phyloP scores from a whole-genome alignment of 2,888 invertebrate species.

The Phalangium opilio region DNA sequence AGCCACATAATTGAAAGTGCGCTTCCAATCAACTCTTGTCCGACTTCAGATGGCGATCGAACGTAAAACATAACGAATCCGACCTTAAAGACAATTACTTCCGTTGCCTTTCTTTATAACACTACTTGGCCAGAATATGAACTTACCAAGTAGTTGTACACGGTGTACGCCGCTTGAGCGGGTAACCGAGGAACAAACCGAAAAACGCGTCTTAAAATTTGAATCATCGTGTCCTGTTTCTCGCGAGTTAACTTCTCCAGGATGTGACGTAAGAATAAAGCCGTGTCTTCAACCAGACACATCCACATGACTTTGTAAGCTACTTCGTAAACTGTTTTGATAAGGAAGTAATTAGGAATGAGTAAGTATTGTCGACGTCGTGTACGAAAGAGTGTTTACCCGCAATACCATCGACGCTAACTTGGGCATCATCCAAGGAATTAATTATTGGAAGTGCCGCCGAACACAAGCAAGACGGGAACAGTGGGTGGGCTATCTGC shows the following conservation, averaged over 20 bases:
- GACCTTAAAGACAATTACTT: constrained; percentile 38
- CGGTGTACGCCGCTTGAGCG: constrained; percentile 83
- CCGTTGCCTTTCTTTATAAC: too few species aligned
- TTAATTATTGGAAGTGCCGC: constrained; percentile 89
- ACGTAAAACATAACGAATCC: constrained; percentile 99
- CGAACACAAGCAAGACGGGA: constrained; percentile 91
- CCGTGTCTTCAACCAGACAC: constrained; percentile 94
- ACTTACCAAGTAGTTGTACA: constrained; percentile 85
- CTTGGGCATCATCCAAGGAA: constrained; percentile 87
- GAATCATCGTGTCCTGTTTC: constrained; percentile 86
- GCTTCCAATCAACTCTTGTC: constrained; percentile 82
- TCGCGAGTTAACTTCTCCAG: constrained; percentile 86
- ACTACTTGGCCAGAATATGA: too few species aligned
- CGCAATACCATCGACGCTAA: constrained; percentile 68
- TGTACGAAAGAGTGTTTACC: too few species aligned
- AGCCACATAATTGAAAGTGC: constrained; percentile 93
- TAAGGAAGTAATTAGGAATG: too few species aligned
- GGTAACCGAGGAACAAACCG: constrained; percentile 40
- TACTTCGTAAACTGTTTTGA: constrained; percentile 77
- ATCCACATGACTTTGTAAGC: constrained; percentile 96
- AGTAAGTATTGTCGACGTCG: too few species aligned
- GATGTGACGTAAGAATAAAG: constrained; percentile 85
- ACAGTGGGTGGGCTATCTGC: constrained; percentile 71
- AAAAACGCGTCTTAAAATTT: constrained; percentile 73
- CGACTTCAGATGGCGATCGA: constrained; percentile 84